Percentiles rank a stretch among this genome's conserved stretches.
phyloP scores from a whole-genome alignment of 2,888 invertebrate genomes.

The Eupsilia transversa region DNA sequence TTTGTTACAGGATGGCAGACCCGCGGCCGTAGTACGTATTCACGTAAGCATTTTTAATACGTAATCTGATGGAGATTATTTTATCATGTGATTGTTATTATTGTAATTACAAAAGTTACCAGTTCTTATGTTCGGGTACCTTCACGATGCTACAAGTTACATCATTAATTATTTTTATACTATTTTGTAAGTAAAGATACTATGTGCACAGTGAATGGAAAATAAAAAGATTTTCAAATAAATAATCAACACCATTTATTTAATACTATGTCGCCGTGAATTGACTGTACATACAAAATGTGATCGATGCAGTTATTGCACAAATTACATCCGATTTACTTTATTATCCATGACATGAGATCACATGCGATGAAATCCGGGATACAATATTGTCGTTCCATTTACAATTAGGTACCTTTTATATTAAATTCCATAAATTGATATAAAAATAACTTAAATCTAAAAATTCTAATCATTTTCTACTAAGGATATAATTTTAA shows the following conservation, averaged over 20 bases:
- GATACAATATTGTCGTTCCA: conserved; percentile 80
- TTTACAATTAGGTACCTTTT: conserved; percentile 77
- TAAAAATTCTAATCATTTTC: conserved; percentile 76
- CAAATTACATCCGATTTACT: conserved; percentile 72
- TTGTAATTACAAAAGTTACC: conserved; percentile 44
- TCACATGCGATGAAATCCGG: conserved; percentile 80
- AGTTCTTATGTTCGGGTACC: conserved; percentile 24
- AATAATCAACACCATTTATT: conserved; percentile 88
- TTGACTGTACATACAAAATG: conserved; percentile 80
- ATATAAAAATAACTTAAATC: conserved; percentile 87
- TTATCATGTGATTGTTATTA: conserved; percentile 61
- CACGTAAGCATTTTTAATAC: conserved; percentile 62
- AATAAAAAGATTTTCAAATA: conserved; percentile 68
- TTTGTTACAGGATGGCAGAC: conserved; percentile 85
- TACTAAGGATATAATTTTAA: conserved; percentile 77
- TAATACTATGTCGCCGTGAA: conserved; percentile 82
- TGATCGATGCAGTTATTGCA: conserved; percentile 85
- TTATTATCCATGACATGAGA: conserved; percentile 80
- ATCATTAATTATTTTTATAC: conserved; percentile 42
- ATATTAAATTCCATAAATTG: conserved; percentile 87
- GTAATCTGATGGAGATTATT: conserved; percentile 67
- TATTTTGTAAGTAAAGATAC: conserved; percentile 36
- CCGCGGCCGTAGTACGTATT: conserved; percentile 77
- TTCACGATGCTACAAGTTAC: conserved; percentile 36
- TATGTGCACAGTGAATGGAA: conserved; percentile 11